phyloP scores from a whole-genome alignment of 2,888 invertebrate genomes.

The Protonemura montana region DNA sequence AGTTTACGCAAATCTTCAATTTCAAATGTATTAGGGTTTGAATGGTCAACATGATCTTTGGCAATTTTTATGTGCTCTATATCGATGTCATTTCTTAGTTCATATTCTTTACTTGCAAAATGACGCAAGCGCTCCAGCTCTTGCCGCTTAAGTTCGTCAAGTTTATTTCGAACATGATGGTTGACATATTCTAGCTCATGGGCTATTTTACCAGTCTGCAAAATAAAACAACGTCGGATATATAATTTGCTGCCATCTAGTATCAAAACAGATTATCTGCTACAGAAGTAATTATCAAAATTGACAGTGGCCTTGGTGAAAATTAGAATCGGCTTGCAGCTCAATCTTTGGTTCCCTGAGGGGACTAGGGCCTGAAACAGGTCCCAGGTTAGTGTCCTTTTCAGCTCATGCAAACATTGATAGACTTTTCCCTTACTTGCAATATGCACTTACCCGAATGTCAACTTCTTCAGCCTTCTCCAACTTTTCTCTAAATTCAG shows the following conservation, averaged over 20 bases:
- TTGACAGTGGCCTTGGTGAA: too few species aligned
- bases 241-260: too few species aligned
- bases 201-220: conserved; percentile 88
- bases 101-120: conserved; percentile 71
- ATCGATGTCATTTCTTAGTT: conserved; percentile 71
- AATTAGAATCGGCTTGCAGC: too few species aligned
- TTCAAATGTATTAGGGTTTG: conserved; percentile 92
- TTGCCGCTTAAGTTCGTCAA: conserved; percentile 91
- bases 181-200: conserved; percentile 88
- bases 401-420: too few species aligned
- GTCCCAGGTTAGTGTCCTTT: too few species aligned
- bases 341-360: too few species aligned
- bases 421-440: too few species aligned
- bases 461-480: conserved; percentile 84
- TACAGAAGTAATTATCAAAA: too few species aligned
- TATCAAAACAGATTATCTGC: too few species aligned
- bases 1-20: conserved; percentile 91
- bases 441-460: conserved; percentile 71
- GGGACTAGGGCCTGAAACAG: too few species aligned
- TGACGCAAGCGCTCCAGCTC: conserved; percentile 85
- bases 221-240: too few species aligned
- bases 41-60: conserved; percentile 83
- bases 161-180: conserved; percentile 83
- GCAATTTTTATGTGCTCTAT: conserved; percentile 68
- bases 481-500: conserved; percentile 79